Percentiles rank a stretch among this genome's conserved stretches.
phyloP scores from a whole-genome alignment of 2,888 invertebrate species.

The Drosophila borealis region DNA sequence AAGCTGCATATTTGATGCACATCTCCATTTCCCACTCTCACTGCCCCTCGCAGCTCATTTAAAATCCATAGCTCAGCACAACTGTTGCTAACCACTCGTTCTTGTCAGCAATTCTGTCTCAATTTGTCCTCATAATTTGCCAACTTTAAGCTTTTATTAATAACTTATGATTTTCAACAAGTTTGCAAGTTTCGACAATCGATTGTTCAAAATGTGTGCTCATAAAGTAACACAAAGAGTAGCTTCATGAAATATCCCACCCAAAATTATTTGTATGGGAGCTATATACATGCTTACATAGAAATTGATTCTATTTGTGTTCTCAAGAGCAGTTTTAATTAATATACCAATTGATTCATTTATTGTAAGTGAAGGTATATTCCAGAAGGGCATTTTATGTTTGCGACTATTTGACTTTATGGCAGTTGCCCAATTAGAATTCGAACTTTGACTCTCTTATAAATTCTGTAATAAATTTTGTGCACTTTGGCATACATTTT shows the following conservation, averaged over 20 bases:
- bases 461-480: constrained; percentile 14
- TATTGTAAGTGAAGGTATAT: background rate
- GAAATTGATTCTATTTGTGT: no score
- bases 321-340: no score
- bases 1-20: constrained; percentile 31
- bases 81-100: constrained; percentile 8
- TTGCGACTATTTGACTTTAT: constrained; percentile 19
- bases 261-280: no score
- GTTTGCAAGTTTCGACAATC: constrained; percentile 57
- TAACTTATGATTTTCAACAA: constrained; percentile 42
- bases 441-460: constrained; percentile 2
- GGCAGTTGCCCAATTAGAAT: constrained; percentile 32
- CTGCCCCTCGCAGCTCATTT: constrained; percentile 44
- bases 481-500: constrained; percentile 48
- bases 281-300: no score
- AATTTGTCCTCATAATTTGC: constrained; percentile 48
- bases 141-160: constrained; percentile 58
- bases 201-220: constrained; percentile 35
- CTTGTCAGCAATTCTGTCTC: constrained; percentile 45
- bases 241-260: background rate
- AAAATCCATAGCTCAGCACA: constrained; percentile 36
- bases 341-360: background rate
- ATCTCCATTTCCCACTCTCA: background rate
- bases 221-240: constrained; percentile 20
- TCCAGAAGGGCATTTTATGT: background rate